These are phyloP conservation scores for Phymastichus coffea DNA, from an alignment of 1,140 invertebrate species.

Conservation along the genomic window DNA sequence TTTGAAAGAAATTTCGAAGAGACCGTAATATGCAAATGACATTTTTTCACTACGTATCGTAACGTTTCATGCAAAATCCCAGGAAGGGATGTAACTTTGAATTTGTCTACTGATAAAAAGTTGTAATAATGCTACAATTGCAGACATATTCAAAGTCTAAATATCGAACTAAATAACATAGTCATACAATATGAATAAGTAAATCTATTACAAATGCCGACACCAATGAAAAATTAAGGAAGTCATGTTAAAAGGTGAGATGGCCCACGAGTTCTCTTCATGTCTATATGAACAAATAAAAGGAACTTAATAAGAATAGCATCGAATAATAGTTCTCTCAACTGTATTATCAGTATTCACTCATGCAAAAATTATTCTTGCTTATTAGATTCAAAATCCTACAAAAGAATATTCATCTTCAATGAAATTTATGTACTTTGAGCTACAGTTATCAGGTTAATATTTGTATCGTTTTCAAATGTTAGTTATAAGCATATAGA, in stretches of 20 bases:
- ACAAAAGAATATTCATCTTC: too few species aligned
- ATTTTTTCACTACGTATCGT: too few species aligned
- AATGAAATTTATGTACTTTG: too few species aligned
- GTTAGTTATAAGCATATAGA: too few species aligned
- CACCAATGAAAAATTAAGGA: constrained; percentile 34
- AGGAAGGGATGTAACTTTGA: not conserved
- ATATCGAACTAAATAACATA: not conserved
- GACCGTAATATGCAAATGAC: too few species aligned
- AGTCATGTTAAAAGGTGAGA: constrained; percentile 21
- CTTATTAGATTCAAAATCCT: too few species aligned
- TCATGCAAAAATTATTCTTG: not conserved
- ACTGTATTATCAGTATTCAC: constrained; percentile 7
- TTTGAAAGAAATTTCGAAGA: not conserved
- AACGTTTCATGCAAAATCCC: constrained; percentile 9
- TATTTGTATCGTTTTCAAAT: too few species aligned
- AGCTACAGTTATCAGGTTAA: too few species aligned
- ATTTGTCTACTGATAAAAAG: not conserved
- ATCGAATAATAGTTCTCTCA: constrained; percentile 13
- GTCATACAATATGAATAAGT: not conserved
- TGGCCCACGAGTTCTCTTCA: constrained; percentile 23
- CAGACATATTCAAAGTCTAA: not conserved
- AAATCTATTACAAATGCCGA: constrained; percentile 25
- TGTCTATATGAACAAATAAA: constrained; percentile 3
- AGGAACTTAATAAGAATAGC: constrained; percentile 1
- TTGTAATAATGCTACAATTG: not conserved